A percentile compares a stretch with the other conserved stretches of the same genome.
Conservation (phyloP, 53 echinoderm and acorn worm genomes). For the Crossaster papposus region DNA sequence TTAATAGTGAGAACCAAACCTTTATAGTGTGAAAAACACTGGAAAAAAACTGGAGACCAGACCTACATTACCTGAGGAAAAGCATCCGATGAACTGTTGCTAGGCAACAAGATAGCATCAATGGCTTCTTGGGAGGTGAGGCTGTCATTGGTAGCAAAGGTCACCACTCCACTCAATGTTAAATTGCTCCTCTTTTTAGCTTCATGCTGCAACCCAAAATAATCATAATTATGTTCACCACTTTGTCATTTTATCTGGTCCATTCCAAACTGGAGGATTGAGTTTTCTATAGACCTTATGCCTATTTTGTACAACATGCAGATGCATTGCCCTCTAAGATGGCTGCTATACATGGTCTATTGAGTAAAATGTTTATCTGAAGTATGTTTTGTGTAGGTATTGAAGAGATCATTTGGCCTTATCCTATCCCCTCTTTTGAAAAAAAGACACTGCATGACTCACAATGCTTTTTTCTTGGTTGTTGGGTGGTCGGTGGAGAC, state of each 20-base stretch:
- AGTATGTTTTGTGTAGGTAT: too few species aligned
- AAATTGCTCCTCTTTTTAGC: constrained; percentile 64
- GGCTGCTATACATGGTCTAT: too few species aligned
- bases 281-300: too few species aligned
- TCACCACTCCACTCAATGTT: constrained; percentile 68
- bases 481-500: constrained; percentile 66
- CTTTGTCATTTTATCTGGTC: too few species aligned
- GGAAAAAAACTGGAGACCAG: background rate
- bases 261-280: too few species aligned
- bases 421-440: too few species aligned
- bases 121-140: constrained; percentile 61
- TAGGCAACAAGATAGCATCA: constrained; percentile 40
- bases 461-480: constrained; percentile 58
- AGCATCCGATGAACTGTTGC: background rate
- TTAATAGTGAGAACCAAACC: background rate
- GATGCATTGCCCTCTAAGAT: too few species aligned
- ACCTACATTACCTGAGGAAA: constrained; percentile 25
- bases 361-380: too few species aligned
- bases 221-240: background rate
- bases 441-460: background rate
- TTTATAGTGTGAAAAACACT: background rate
- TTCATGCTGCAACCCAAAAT: constrained; percentile 49
- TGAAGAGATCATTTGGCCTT: too few species aligned
- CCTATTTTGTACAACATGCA: too few species aligned
- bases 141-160: constrained; percentile 44